Percentiles rank a stretch among this genome's conserved stretches.
These are phyloP conservation scores for Drosophila repletoides DNA, from an alignment of 1,140 invertebrate genomes.

Conservation along the genomic window DNA sequence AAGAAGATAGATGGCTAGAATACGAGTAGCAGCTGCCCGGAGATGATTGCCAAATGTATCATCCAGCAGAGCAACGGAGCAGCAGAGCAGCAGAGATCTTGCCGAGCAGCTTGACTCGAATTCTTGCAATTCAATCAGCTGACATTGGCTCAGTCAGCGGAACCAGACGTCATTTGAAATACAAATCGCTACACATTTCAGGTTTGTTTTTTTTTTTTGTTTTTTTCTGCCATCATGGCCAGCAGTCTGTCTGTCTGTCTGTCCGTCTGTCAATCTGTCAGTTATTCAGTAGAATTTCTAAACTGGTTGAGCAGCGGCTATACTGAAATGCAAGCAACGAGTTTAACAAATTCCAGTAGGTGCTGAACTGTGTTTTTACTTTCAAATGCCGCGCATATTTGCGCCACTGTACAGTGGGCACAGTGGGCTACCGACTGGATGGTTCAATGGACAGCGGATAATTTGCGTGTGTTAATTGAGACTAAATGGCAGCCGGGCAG, in stretches of 20 bases:
- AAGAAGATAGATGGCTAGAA: conserved; percentile 6
- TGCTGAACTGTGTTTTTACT: conserved; percentile 68
- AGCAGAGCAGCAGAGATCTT: too few species aligned
- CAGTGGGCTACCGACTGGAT: background rate
- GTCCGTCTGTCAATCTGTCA: conserved; percentile 35
- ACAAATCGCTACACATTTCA: conserved; percentile 71
- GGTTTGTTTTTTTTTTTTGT: too few species aligned
- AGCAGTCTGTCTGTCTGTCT: conserved; percentile 6
- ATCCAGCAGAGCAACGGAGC: too few species aligned
- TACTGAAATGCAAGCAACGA: conserved; percentile 46
- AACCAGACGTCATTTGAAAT: conserved; percentile 76
- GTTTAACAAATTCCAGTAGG: conserved; percentile 66
- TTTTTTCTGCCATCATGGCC: conserved; percentile 70
- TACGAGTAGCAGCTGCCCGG: background rate
- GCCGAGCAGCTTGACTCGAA: conserved; percentile 44
- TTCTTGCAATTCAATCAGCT: conserved; percentile 73
- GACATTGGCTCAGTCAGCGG: conserved; percentile 58
- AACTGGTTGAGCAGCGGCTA: conserved; percentile 62
- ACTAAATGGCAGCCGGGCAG: conserved; percentile 51
- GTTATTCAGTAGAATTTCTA: conserved; percentile 66
- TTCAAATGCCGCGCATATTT: conserved; percentile 67
- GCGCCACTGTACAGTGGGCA: background rate
- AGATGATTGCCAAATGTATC: conserved; percentile 55
- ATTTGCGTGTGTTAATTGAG: conserved; percentile 74
- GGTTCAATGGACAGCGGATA: conserved; percentile 28